Evolutionary conservation across 2,113 vertebrate species (phyloP).

Genomic region (Grallaria varia): DNA sequence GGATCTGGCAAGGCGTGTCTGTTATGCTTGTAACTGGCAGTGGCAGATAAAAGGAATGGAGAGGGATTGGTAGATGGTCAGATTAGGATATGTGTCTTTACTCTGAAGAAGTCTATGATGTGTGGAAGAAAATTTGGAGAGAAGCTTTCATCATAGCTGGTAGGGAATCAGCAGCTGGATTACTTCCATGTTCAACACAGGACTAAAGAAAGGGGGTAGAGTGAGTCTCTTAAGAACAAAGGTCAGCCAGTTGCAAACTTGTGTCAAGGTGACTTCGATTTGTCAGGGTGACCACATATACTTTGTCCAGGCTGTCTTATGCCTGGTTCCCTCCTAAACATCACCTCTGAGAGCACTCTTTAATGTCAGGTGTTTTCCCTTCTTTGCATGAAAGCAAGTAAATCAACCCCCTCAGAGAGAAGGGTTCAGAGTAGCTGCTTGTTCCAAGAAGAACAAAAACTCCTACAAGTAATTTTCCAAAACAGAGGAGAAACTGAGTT

Average conservation of each 20-base stretch:
- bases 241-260: background rate
- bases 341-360: background rate
- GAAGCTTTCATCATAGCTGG: background rate
- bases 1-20: background rate
- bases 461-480: background rate
- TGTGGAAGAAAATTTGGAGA: background rate
- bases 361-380: background rate
- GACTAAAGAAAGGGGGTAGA: background rate
- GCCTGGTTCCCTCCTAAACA: background rate
- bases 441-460: background rate
- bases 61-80: background rate
- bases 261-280: background rate
- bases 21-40: background rate
- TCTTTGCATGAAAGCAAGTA: background rate
- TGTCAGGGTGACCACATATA: background rate
- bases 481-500: background rate
- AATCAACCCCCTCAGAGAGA: background rate
- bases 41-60: background rate
- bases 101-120: background rate
- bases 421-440: background rate
- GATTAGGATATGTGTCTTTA: background rate
- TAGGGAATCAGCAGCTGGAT: background rate
- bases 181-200: background rate
- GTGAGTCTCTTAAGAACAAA: background rate
- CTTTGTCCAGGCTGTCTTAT: background rate